phyloP scores from a whole-genome alignment of 2,797 vertebrate species.

The Muscicapa striata region DNA sequence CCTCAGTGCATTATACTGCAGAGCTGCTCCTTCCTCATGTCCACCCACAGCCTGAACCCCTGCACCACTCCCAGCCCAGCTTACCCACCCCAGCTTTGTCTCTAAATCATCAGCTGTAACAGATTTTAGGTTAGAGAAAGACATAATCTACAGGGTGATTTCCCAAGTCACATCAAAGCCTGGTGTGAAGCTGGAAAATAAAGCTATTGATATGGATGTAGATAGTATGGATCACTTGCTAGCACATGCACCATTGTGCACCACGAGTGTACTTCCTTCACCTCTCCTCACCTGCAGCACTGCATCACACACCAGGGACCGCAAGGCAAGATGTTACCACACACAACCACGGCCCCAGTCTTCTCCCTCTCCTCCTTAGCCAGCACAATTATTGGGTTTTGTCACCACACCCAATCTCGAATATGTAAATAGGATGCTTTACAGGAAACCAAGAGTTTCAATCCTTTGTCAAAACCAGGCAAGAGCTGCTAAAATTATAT shows the following conservation, averaged over 20 bases:
- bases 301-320: neutral
- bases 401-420: neutral
- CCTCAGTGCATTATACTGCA: neutral
- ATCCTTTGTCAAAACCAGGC: neutral
- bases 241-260: rapidly evolving
- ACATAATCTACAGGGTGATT: neutral
- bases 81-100: neutral
- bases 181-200: neutral
- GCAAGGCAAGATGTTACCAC: neutral
- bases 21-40: neutral
- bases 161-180: neutral
- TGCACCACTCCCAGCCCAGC: neutral
- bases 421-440: neutral
- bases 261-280: neutral
- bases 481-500: constrained; percentile 13
- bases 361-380: neutral
- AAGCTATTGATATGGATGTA: neutral
- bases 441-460: neutral
- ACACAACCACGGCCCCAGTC: neutral
- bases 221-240: neutral
- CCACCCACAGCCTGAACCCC: neutral
- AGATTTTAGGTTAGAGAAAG: neutral
- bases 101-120: neutral
- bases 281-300: neutral
- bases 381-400: neutral